phyloP scores from a whole-genome alignment of 2,113 vertebrate genomes.

The Anas platyrhynchos region DNA sequence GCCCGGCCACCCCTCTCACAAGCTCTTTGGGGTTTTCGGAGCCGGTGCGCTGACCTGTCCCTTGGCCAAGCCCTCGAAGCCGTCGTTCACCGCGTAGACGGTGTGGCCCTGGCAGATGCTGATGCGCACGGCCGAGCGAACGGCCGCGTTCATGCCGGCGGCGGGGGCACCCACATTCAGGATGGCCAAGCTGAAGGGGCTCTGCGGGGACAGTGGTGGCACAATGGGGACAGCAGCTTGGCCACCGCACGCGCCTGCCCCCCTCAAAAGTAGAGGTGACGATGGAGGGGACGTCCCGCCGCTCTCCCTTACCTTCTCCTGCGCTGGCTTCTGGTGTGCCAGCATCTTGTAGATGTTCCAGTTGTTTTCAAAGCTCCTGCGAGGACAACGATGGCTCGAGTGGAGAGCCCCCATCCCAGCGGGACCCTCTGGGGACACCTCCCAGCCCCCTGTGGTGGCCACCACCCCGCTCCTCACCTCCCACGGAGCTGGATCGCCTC shows the following conservation, averaged over 20 bases:
- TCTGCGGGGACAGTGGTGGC: conserved; percentile 42
- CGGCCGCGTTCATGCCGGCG: conserved; percentile 91
- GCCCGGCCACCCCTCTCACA: rapidly evolving
- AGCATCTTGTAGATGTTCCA: conserved; percentile 94
- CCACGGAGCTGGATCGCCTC: conserved; percentile 92
- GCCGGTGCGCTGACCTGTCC: conserved; percentile 80
- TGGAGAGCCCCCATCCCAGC: background rate
- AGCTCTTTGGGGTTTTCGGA: background rate
- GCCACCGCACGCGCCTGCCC: background rate
- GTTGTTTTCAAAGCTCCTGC: conserved; percentile 97
- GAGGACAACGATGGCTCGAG: background rate
- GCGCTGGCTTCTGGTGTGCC: conserved; percentile 83
- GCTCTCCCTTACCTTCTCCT: conserved; percentile 75
- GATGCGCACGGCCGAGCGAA: conserved; percentile 87
- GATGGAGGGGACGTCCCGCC: too few species aligned
- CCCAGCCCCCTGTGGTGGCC: background rate
- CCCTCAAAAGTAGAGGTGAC: too few species aligned
- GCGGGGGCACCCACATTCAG: conserved; percentile 94
- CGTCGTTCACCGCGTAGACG: conserved; percentile 86
- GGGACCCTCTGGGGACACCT: rapidly evolving
- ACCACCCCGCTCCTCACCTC: conserved; percentile 73
- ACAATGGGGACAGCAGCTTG: background rate
- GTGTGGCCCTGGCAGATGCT: conserved; percentile 87
- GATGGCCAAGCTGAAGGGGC: conserved; percentile 86
- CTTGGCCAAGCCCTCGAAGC: conserved; percentile 89